phyloP scores from a whole-genome alignment of 2,888 invertebrate species.

The Augochlorella aurata region DNA sequence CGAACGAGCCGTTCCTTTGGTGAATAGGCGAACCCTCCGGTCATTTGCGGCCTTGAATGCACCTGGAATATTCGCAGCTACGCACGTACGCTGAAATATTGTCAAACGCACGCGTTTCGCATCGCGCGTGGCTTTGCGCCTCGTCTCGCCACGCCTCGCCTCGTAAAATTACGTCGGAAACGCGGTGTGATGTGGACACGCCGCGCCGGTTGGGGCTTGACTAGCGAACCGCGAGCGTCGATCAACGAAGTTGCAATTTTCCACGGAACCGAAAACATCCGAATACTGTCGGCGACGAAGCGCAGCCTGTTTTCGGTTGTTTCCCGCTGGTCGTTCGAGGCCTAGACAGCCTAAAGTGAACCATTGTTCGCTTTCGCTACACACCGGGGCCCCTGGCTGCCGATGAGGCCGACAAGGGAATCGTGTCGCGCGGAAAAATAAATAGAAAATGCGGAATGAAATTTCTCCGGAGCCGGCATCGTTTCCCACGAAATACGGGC shows the following conservation, averaged over 20 bases:
- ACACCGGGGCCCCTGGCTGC: background rate
- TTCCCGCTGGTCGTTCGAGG: background rate
- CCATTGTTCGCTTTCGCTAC: background rate
- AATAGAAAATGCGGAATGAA: background rate
- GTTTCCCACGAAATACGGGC: too few species aligned
- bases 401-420: background rate
- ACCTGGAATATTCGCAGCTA: constrained; percentile 41
- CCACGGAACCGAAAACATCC: background rate
- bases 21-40: constrained; percentile 31
- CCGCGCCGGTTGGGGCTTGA: background rate
- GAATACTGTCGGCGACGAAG: background rate
- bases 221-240: constrained; percentile 28
- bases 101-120: constrained; percentile 52
- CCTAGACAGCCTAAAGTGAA: constrained; percentile 5
- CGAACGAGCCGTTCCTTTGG: constrained; percentile 43
- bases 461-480: too few species aligned
- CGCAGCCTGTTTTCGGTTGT: background rate
- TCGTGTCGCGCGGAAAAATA: background rate
- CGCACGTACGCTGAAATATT: constrained; percentile 38
- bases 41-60: constrained; percentile 44
- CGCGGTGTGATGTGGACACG: background rate
- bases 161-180: constrained; percentile 23
- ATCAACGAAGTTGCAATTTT: constrained; percentile 32
- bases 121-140: constrained; percentile 12
- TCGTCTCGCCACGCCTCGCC: constrained; percentile 1